phyloP scores from a whole-genome alignment of 2,113 vertebrate genomes.

The Pimephales promelas region DNA sequence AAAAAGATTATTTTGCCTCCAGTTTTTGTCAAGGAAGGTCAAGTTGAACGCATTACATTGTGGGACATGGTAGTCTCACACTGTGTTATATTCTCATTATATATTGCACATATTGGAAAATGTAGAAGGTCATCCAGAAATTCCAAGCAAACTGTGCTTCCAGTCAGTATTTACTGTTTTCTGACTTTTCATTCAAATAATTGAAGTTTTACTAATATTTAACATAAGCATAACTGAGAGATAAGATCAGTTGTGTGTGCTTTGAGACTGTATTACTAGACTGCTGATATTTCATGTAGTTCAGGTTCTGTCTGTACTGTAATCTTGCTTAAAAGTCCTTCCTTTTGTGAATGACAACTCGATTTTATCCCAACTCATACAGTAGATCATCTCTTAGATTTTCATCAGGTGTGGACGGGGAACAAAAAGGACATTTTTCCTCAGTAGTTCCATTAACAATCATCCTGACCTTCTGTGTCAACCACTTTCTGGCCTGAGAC shows the following conservation, averaged over 20 bases:
- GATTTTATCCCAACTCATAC: slow-evolving; percentile 38
- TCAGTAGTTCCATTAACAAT: slow-evolving; percentile 40
- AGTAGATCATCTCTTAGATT: slow-evolving; percentile 36
- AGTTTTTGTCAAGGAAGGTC: background rate
- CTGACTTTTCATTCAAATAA: background rate
- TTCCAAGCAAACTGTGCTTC: slow-evolving; percentile 10
- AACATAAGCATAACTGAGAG: background rate
- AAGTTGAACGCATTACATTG: background rate
- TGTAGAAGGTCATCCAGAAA: background rate
- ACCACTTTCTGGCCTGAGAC: slow-evolving; percentile 23
- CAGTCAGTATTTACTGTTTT: background rate
- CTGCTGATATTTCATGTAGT: background rate
- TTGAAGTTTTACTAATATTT: background rate
- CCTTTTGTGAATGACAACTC: slow-evolving; percentile 28
- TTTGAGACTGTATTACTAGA: slow-evolving; percentile 38
- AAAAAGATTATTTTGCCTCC: too few relatives aligned
- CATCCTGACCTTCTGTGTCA: slow-evolving; percentile 44
- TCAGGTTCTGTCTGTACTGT: background rate
- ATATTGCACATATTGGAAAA: background rate
- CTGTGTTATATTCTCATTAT: background rate
- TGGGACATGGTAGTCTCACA: background rate
- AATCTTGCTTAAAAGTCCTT: slow-evolving; percentile 38
- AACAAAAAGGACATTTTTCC: slow-evolving; percentile 8
- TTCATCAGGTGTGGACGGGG: slow-evolving; percentile 17
- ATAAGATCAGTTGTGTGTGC: background rate